These are phyloP conservation scores for Manis crassicaudata DNA, from an alignment of 2,797 vertebrate species.

Conservation along the genomic window DNA sequence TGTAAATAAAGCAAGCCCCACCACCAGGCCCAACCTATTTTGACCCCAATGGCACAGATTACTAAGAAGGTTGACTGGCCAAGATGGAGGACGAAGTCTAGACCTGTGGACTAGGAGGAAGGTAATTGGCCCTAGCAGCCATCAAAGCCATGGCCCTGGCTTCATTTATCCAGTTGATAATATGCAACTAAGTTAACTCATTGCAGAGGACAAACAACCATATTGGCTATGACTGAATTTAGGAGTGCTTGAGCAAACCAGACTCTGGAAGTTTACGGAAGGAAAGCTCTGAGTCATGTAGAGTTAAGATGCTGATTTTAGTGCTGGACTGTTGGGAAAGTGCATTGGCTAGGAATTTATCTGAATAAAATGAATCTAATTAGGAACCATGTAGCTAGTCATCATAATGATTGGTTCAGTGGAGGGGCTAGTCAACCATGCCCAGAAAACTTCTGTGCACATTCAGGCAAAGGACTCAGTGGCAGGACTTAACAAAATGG, in stretches of 20 bases:
- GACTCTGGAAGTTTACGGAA: neutral
- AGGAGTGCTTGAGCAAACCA: conserved; percentile 8
- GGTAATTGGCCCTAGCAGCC: neutral
- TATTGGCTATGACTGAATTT: neutral
- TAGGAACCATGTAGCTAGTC: conserved; percentile 72
- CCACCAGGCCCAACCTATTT: neutral
- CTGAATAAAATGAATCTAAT: conserved; percentile 78
- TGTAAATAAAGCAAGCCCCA: neutral
- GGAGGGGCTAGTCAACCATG: conserved; percentile 46
- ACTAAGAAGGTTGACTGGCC: conserved; percentile 2
- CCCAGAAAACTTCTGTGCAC: conserved; percentile 54
- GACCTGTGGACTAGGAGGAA: neutral
- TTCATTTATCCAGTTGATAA: conserved; percentile 41
- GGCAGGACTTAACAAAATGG: conserved; percentile 45
- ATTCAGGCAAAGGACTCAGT: conserved; percentile 55
- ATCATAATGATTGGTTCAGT: conserved; percentile 61
- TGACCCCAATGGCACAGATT: conserved; percentile 2
- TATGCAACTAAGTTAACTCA: neutral
- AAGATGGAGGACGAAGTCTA: neutral
- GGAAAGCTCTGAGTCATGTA: neutral
- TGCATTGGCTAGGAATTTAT: conserved; percentile 75
- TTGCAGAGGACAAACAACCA: conserved; percentile 26
- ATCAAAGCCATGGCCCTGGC: neutral
- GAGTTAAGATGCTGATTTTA: conserved; percentile 23
- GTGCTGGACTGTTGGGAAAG: conserved; percentile 60